Evolutionary conservation across 2,888 invertebrate genomes (phyloP), one percentile per base, ranked within the genome.

Genomic region (Leucozona laternaria): DNA sequence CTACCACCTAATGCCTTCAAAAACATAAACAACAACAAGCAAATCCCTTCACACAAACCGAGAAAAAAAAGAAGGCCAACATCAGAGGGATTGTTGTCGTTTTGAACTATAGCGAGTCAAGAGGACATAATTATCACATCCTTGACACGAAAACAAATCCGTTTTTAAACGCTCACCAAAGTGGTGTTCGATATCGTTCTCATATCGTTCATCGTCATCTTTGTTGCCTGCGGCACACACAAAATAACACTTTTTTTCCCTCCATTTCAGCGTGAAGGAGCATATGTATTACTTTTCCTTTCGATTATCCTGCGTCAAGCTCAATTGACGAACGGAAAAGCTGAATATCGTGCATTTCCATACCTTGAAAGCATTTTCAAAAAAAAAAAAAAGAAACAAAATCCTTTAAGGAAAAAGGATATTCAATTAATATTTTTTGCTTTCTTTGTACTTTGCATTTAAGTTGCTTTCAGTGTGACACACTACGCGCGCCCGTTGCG

Each of bases 81-180:
- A 68, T 68, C 68, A 68, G 53, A 68, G n/a, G 37, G 40, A 53
- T 53, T 40, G 22, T 22, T 68, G 17, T 34, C 22, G 43, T 22
- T 53, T 48, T 66, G 48, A 31, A 66, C 34, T 15, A 64, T 11
- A 34, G 20, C 50, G 13, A 55, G 71, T 45, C 34, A 62, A 40
- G 17, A 4, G 40, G 68, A 68, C 68, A 80, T 28, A 62, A 76
- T 82, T 62, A 43, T 60, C 22, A n/a, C 66, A 80, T 85, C 84
- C 84, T 85, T 85, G 84, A 85, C 84, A 80, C 77, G 80, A 77
- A 77, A 80, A 72, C 66, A 76, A 80, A 72, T 72, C 66, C 68
- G n/a, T 73, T 72, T 68, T 68, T 82, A 78, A 77, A 77, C 60
- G 60, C 71, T 72, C 45, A 22, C 68, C 50, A 53, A 73, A 70